Evolutionary conservation across 1,140 invertebrate genomes (phyloP), one percentile per base, ranked within the genome.

Genomic region (Trypoxylus dichotomus): DNA sequence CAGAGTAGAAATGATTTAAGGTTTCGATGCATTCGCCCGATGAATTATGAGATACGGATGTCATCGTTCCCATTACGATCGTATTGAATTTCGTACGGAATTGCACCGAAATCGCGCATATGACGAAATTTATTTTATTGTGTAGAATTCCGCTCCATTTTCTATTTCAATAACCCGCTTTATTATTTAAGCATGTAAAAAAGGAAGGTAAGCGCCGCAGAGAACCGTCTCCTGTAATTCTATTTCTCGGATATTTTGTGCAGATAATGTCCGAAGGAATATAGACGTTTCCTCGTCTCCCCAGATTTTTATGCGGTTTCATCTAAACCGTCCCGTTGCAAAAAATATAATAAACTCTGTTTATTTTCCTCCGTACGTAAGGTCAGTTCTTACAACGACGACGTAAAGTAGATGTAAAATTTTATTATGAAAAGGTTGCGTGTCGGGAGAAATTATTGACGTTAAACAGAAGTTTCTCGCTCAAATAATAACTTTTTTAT

Each of bases 11-110:
- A 43, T 74, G 72, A 41, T 74, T 74, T 74, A 74, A 74, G 29
- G 72, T 41, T 37, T 29, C 15, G 41, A 42, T 74, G 72, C 72
- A 32, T 19, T 74, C 72, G 29, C n/a, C 15, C 72, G n/a, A 19
- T 74, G 37, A 74, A 29, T 74, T 74, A 74, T 74, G 72, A 74
- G 32, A 74, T 43, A 74, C 72, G 72, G 72, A 68, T 74, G 72
- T 42, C 29, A 74, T 43, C 72, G 41, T 43, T 43, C 72, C 21
- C 10, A 74, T 74, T 32, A 41, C 72, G 72, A 74, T 41, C 21
- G 72, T 74, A 74, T 74, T 21, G 72, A 74, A 74, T 74, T 74
- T 74, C 41, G 29, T 71, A 71, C 13, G 29, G 37, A 74, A 74
- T 29, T 37, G 72, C 72, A 43, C 27, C 5, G 29, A 13, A 29